These are phyloP conservation scores for Epirrita christyi DNA, from an alignment of 2,888 invertebrate species.

Conservation along the genomic window DNA sequence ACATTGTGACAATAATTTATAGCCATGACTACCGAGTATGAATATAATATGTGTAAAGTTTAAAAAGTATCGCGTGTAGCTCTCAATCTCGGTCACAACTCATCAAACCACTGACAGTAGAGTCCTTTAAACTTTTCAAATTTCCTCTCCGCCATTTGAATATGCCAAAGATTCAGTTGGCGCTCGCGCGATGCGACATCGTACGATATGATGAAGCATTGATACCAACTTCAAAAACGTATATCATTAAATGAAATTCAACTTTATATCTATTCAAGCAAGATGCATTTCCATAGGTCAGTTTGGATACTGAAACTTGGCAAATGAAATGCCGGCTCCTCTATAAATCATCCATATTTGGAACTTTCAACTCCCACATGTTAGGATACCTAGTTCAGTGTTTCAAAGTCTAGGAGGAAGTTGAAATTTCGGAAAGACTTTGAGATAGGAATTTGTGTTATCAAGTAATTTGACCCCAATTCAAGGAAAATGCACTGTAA, in stretches of 20 bases:
- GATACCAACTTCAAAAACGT: not conserved
- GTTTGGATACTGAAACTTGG: constrained; percentile 3
- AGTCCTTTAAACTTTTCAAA: constrained; percentile 26
- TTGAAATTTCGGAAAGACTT: constrained; percentile 9
- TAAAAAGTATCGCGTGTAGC: too few relatives aligned
- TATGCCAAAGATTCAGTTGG: constrained; percentile 28
- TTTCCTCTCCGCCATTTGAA: constrained; percentile 23
- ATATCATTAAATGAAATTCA: not conserved
- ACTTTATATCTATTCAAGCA: not conserved
- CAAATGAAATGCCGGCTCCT: constrained; percentile 12
- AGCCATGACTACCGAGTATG: too few relatives aligned
- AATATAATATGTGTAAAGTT: too few relatives aligned
- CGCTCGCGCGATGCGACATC: constrained; percentile 15
- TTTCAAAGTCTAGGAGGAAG: constrained; percentile 9
- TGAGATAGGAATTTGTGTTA: constrained; percentile 4
- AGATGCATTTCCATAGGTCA: not conserved
- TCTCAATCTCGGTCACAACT: not conserved
- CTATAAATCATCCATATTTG: constrained; percentile 21
- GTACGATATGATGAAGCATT: constrained; percentile 14
- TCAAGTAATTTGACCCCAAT: not conserved
- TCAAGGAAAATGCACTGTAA: not conserved
- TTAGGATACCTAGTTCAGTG: constrained; percentile 12
- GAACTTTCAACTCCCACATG: constrained; percentile 6
- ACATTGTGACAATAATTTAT: too few relatives aligned
- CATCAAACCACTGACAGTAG: not conserved